These are phyloP conservation scores for Margaritifera margaritifera DNA, from an alignment of 2,888 invertebrate species.

Conservation along the genomic window DNA sequence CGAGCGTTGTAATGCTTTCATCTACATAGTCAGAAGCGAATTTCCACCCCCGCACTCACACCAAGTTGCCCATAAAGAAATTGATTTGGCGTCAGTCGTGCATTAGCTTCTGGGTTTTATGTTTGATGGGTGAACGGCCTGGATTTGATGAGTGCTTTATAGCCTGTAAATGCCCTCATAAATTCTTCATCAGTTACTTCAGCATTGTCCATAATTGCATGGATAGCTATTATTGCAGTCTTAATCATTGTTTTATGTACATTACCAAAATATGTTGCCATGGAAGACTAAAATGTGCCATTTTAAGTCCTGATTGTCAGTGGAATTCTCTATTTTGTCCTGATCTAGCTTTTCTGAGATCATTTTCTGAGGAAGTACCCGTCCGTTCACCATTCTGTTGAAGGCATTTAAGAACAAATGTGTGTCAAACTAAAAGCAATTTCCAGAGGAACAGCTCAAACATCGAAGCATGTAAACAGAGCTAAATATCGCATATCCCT, in stretches of 20 bases:
- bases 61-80: slow-evolving; percentile 29
- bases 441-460: slow-evolving; percentile 36
- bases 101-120: slow-evolving; percentile 17
- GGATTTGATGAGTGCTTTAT: slow-evolving; percentile 34
- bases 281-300: slow-evolving; percentile 40
- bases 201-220: slow-evolving; percentile 23
- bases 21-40: slow-evolving; percentile 31
- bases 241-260: slow-evolving; percentile 37
- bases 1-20: slow-evolving; percentile 1
- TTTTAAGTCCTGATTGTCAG: slow-evolving; percentile 14
- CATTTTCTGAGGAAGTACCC: slow-evolving; percentile 28
- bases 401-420: slow-evolving; percentile 36
- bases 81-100: slow-evolving; percentile 25
- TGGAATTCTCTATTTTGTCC: slow-evolving; percentile 12
- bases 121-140: slow-evolving; percentile 34
- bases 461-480: slow-evolving; percentile 36
- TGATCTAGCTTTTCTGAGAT: slow-evolving; percentile 20
- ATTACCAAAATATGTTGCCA: slow-evolving; percentile 38
- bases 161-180: slow-evolving; percentile 30
- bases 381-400: slow-evolving; percentile 19
- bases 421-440: slow-evolving; percentile 29
- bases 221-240: slow-evolving; percentile 35
- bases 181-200: slow-evolving; percentile 40
- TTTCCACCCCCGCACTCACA: slow-evolving; percentile 8
- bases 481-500: slow-evolving; percentile 31